Base-by-base conservation (phyloP, 2,113 vertebrate species). In the Enhydra lutris region DNA sequence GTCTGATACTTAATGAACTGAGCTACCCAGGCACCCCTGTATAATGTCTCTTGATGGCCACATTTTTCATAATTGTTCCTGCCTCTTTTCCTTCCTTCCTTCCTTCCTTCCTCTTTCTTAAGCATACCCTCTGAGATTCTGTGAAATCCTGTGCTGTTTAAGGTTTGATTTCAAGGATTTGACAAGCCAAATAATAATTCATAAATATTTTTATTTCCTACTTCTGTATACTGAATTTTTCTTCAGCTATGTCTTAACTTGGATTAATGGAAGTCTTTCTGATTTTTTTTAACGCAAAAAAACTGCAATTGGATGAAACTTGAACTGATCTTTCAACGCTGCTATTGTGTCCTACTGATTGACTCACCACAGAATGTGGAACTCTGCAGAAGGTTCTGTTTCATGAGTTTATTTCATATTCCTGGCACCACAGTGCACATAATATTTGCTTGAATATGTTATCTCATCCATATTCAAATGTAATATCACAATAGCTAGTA, bases 371-470 rank as follows among this genome's bases (percentile, higher is more conserved):
- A 79, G 8, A 71, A 73, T 67, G 2, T 55, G 15, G 26, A 83
- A 89, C 31, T 73, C 84, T 97, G 59, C 55, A 94, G 87, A 74
- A 47, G 78, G 15, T 96, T 98, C 31, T 39, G 36, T 98, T 97
- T 93, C 96, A 67, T 4, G 9, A 52, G 0, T 95, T 79, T 42
- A 79, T 97, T 98, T 98, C 86, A 95, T 96, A 96, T 79, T 57
- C 0, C 0, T 26, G 63, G 52, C 91, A 81, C 78, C 86, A 82
- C 23, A 95, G 69, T 95, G 88, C 95, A 76, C 94, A 97, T 98
- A 87, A 97, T 98, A 98, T 98, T 98, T 98, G 76, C 93, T 98
- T 97, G 93, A 98, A 97, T 97, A 95, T 98, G 91, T 98, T 98
- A 95, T 98, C 71, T 92, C 92, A 98, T 98, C 86, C 94, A 76